phyloP scores from a whole-genome alignment of 2,888 invertebrate genomes.

The Agrypnus murinus region DNA sequence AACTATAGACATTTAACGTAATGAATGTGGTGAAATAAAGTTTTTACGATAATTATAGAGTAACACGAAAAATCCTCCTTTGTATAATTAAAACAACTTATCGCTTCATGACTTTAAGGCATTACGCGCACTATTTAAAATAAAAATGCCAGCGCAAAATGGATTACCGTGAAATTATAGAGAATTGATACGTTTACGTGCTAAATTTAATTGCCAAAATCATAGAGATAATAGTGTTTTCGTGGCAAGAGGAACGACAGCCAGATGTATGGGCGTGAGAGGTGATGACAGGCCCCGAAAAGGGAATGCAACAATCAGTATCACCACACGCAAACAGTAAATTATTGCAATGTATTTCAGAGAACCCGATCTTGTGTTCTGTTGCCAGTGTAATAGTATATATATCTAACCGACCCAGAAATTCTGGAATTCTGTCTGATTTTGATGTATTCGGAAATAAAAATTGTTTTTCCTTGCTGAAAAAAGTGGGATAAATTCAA shows the following conservation, averaged over 20 bases:
- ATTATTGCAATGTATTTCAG: slow-evolving; percentile 26
- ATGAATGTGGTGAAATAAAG: no score
- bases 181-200: slow-evolving; percentile 26
- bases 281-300: slow-evolving; percentile 32
- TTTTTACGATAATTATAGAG: no score
- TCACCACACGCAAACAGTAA: slow-evolving; percentile 31
- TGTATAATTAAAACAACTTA: no score
- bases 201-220: slow-evolving; percentile 33
- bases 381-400: no score
- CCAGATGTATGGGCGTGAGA: slow-evolving; percentile 34
- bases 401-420: no score
- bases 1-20: no score
- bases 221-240: slow-evolving; percentile 28
- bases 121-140: no score
- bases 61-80: no score
- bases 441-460: slow-evolving; percentile 3
- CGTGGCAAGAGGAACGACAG: slow-evolving; percentile 22
- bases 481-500: not conserved
- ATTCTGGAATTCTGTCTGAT: not conserved
- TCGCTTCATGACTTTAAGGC: no score
- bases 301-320: slow-evolving; percentile 37
- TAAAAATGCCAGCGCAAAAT: slow-evolving; percentile 14
- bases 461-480: not conserved
- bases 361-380: not conserved
- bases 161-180: slow-evolving; percentile 4